phyloP scores from a whole-genome alignment of 2,888 invertebrate genomes.

The Gibbula magus region DNA sequence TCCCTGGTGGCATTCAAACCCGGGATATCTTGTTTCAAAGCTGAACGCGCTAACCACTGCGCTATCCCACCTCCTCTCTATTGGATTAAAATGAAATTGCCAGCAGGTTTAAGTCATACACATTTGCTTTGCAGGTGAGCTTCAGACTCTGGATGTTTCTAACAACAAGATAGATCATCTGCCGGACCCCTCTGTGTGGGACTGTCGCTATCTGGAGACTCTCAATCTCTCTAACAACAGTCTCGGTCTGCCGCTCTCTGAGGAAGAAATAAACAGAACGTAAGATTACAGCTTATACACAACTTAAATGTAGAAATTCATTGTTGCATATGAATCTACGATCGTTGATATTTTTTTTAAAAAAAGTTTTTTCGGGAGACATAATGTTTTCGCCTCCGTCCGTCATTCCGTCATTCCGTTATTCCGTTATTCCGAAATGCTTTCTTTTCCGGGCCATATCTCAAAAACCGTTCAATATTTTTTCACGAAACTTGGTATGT shows the following conservation, averaged over 20 bases:
- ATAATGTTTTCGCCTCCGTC: too few species aligned
- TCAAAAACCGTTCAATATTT: too few species aligned
- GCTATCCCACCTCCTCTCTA: too few species aligned
- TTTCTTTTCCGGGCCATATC: too few species aligned
- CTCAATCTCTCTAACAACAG: conserved; percentile 61
- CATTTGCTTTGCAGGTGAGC: conserved; percentile 45
- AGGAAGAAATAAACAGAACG: background rate
- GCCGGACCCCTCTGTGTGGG: conserved; percentile 56
- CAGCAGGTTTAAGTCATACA: background rate
- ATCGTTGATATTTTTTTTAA: background rate
- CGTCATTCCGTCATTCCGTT: too few species aligned
- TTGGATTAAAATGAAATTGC: too few species aligned
- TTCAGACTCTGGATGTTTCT: conserved; percentile 56
- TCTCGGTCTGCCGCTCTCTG: conserved; percentile 38
- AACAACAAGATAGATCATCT: conserved; percentile 58
- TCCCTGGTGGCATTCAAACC: too few species aligned
- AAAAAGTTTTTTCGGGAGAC: background rate
- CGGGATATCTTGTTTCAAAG: too few species aligned
- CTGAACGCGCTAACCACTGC: too few species aligned
- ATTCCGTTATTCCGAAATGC: too few species aligned
- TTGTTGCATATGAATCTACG: background rate
- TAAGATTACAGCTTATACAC: background rate
- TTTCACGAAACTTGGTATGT: too few species aligned
- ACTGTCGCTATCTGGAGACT: conserved; percentile 52
- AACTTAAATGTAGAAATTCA: background rate